Evolutionary conservation across 2,797 vertebrate genomes (phyloP).

Genomic region (Taeniopygia guttata): DNA sequence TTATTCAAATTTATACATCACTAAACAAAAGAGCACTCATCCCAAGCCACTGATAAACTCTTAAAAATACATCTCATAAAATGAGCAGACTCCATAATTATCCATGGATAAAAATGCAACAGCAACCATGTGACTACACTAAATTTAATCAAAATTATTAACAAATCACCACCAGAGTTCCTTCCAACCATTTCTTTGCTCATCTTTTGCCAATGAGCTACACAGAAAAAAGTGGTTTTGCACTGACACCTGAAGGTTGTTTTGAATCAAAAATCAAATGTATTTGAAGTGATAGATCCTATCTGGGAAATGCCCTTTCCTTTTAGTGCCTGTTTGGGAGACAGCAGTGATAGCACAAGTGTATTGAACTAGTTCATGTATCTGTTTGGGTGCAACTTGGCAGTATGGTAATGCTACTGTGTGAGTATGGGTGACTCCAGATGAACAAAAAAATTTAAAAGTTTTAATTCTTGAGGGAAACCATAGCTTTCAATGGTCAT

Average conservation of each 20-base stretch:
- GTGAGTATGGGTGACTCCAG: background rate
- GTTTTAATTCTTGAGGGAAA: background rate
- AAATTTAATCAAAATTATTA: constrained; percentile 61
- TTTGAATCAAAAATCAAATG: background rate
- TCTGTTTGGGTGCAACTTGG: background rate
- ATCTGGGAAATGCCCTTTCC: background rate
- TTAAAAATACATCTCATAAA: constrained; percentile 68
- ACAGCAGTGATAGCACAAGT: background rate
- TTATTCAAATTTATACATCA: constrained; percentile 72
- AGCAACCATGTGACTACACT: constrained; percentile 31
- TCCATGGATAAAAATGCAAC: constrained; percentile 47
- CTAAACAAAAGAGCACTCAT: constrained; percentile 70
- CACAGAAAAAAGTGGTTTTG: constrained; percentile 18
- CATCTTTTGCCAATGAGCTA: background rate
- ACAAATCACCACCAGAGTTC: constrained; percentile 45
- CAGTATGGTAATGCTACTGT: background rate
- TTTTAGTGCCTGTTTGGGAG: background rate
- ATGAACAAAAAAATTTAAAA: background rate
- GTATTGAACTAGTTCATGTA: background rate
- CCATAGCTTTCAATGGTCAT: background rate
- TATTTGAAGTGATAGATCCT: background rate
- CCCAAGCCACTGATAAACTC: constrained; percentile 66
- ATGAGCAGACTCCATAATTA: constrained; percentile 62
- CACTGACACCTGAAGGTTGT: constrained; percentile 47
- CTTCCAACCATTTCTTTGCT: constrained; percentile 26